phyloP scores from a whole-genome alignment of 2,888 invertebrate species.

The Drosophila hawaiiensis region DNA sequence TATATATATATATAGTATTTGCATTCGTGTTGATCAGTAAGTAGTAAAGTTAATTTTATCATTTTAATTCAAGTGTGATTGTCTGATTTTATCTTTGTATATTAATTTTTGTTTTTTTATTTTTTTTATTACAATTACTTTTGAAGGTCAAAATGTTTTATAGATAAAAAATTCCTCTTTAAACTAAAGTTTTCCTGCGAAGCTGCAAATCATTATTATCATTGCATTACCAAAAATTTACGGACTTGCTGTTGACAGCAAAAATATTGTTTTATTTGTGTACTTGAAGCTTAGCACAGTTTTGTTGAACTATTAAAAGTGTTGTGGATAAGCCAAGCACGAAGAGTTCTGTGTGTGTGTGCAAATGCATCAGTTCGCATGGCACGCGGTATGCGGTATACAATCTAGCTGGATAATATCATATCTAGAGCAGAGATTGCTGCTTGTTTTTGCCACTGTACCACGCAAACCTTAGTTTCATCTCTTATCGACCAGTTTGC shows the following conservation, averaged over 20 bases:
- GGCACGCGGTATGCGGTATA: slow-evolving; percentile 11
- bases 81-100: neutral
- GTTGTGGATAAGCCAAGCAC: slow-evolving; percentile 1
- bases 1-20: neutral
- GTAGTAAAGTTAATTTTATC: neutral
- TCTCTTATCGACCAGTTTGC: neutral
- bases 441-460: slow-evolving; percentile 28
- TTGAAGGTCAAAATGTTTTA: neutral
- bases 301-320: slow-evolving; percentile 35
- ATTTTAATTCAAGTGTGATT: neutral
- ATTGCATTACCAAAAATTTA: neutral
- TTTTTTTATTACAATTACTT: neutral
- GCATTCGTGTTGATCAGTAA: neutral
- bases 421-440: slow-evolving; percentile 23
- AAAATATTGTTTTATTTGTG: slow-evolving; percentile 18
- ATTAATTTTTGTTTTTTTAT: neutral
- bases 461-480: neutral
- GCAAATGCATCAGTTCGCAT: slow-evolving; percentile 2
- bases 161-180: neutral
- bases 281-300: slow-evolving; percentile 25
- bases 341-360: neutral
- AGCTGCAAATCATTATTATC: neutral
- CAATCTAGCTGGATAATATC: slow-evolving; percentile 23
- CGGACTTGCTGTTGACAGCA: neutral
- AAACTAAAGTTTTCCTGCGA: neutral